These are phyloP conservation scores for Agapornis canus DNA, from an alignment of 2,797 vertebrate genomes.

Conservation along the genomic window DNA sequence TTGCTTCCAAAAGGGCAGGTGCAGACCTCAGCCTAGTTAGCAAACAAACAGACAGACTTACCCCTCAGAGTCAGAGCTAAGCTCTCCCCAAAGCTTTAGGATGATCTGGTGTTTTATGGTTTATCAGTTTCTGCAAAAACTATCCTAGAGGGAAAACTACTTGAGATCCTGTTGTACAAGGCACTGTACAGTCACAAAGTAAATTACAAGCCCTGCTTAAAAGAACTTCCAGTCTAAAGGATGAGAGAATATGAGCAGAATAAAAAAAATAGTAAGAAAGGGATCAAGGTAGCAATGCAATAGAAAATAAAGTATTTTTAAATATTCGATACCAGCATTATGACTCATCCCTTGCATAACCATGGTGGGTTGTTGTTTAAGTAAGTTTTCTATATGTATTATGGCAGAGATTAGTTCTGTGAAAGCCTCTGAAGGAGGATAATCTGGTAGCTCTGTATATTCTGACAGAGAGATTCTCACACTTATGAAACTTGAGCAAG, in stretches of 20 bases:
- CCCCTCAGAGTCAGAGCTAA: background rate
- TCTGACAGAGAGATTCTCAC: slow-evolving; percentile 28
- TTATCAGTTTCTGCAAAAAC: background rate
- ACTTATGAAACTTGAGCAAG: slow-evolving; percentile 1
- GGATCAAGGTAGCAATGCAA: slow-evolving; percentile 15
- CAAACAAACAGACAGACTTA: background rate
- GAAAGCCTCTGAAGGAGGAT: slow-evolving; percentile 64
- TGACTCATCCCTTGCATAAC: slow-evolving; percentile 68
- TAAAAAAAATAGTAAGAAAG: background rate
- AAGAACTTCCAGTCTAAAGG: background rate
- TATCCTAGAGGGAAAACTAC: background rate
- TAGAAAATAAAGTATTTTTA: slow-evolving; percentile 39
- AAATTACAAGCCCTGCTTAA: background rate
- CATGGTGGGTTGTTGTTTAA: slow-evolving; percentile 57
- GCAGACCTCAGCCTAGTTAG: background rate
- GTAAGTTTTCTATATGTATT: slow-evolving; percentile 58
- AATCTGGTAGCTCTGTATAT: slow-evolving; percentile 35
- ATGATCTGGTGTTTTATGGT: background rate
- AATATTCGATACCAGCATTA: slow-evolving; percentile 16
- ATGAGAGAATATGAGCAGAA: background rate
- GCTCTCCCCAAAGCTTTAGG: background rate
- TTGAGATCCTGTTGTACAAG: background rate
- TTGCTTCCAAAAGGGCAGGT: background rate
- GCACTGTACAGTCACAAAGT: background rate
- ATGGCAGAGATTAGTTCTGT: slow-evolving; percentile 56